Evolutionary conservation across 2,888 invertebrate species (phyloP).

Genomic region (Drosophila gaucha): DNA sequence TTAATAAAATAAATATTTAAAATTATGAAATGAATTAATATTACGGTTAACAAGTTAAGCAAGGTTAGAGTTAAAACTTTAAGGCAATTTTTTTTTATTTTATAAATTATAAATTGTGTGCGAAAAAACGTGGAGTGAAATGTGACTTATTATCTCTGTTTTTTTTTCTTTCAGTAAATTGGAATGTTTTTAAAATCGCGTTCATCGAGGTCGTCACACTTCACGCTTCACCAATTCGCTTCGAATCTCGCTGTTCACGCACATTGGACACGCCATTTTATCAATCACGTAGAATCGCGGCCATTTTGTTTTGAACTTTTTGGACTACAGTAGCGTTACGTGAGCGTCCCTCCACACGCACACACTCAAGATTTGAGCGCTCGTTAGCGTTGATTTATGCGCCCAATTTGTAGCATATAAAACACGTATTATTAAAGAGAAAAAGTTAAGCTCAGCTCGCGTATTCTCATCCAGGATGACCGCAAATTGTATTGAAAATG

Average conservation of each 20-base stretch:
- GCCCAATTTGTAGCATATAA: constrained; percentile 53
- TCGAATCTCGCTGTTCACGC: constrained; percentile 12
- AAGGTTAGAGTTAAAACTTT: too few species aligned
- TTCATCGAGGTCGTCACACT: constrained; percentile 35
- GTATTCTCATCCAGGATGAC: constrained; percentile 57
- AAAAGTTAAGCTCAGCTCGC: constrained; percentile 46
- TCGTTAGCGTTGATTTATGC: constrained; percentile 70
- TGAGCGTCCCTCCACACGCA: constrained; percentile 15
- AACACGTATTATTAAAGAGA: constrained; percentile 50
- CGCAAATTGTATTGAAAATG: constrained; percentile 74
- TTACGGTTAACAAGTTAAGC: too few species aligned
- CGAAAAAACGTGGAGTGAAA: background rate
- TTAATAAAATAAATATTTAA: too few species aligned
- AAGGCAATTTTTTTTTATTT: too few species aligned
- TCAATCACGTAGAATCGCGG: constrained; percentile 76
- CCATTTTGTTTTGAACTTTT: constrained; percentile 36
- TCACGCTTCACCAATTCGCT: constrained; percentile 3
- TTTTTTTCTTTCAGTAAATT: background rate
- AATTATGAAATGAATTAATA: too few species aligned
- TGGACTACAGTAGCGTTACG: constrained; percentile 39
- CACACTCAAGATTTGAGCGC: constrained; percentile 6
- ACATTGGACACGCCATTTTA: constrained; percentile 61
- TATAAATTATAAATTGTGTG: background rate
- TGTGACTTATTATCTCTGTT: background rate
- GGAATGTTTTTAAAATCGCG: constrained; percentile 9